Percentiles rank a stretch among this genome's conserved stretches.
Evolutionary conservation across 2,888 invertebrate species (phyloP).

Genomic region (Nebria salina): DNA sequence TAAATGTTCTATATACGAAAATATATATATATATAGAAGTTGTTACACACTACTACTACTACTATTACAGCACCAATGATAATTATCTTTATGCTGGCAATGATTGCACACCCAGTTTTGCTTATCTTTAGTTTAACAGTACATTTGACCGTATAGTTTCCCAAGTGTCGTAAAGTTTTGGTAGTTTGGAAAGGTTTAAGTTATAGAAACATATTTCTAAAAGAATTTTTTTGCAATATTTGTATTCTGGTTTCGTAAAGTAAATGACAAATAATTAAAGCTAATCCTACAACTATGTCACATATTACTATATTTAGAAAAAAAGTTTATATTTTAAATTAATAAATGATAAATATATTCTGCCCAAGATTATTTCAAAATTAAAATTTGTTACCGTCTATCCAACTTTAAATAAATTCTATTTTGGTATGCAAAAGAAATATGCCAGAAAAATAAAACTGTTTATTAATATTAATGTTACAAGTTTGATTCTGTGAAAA

Average conservation of each 20-base stretch:
- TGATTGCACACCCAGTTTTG: neutral
- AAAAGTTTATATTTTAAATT: no score
- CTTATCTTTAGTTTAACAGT: neutral
- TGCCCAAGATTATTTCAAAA: no score
- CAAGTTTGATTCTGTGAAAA: neutral
- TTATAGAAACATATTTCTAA: neutral
- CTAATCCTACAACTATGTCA: no score
- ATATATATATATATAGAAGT: conserved; percentile 21
- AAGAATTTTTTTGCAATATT: neutral
- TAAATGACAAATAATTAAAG: no score
- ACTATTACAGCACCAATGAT: conserved; percentile 1
- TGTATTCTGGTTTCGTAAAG: neutral
- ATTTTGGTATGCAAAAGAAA: neutral
- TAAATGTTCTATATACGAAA: neutral
- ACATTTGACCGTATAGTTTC: neutral
- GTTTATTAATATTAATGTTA: neutral
- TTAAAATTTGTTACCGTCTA: neutral
- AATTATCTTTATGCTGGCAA: neutral
- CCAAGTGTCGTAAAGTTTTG: neutral
- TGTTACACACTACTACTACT: conserved; percentile 29
- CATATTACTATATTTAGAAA: no score
- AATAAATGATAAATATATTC: no score
- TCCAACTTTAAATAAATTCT: neutral
- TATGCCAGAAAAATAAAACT: neutral
- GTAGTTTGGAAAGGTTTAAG: neutral